These are phyloP conservation scores for Panulirus ornatus DNA, from an alignment of 1,140 invertebrate species.

Conservation along the genomic window DNA sequence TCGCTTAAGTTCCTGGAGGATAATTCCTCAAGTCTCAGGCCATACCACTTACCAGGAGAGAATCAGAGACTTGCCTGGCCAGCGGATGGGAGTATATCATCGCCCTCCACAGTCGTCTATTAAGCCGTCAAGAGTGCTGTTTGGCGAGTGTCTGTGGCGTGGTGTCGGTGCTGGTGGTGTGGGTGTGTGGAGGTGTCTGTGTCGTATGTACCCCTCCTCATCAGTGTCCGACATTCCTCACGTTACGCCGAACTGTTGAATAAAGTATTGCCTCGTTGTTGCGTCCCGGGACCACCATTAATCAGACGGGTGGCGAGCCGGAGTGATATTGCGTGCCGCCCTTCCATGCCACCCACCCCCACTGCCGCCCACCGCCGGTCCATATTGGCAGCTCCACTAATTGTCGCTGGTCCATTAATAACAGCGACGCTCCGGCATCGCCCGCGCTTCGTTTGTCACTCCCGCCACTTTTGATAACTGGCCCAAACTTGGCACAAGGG, in stretches of 20 bases:
- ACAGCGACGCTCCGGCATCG: constrained; percentile 58
- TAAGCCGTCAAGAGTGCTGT: too few species aligned
- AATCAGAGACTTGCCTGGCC: too few species aligned
- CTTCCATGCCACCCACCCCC: background rate
- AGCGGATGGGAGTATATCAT: too few species aligned
- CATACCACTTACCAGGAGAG: too few species aligned
- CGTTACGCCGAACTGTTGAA: background rate
- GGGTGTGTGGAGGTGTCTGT: too few species aligned
- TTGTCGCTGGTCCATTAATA: constrained; percentile 62
- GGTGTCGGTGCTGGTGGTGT: too few species aligned
- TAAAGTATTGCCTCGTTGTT: background rate
- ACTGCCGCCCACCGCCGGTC: background rate
- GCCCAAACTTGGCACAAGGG: constrained; percentile 50
- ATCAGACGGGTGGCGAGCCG: constrained; percentile 24
- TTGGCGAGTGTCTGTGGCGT: too few species aligned
- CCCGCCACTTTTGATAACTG: constrained; percentile 48
- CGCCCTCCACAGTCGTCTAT: too few species aligned
- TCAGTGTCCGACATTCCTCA: too few species aligned
- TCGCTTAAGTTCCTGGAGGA: too few species aligned
- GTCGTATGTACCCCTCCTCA: too few species aligned
- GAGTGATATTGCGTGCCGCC: constrained; percentile 12
- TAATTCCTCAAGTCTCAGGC: too few species aligned
- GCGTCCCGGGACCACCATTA: background rate
- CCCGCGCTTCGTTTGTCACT: constrained; percentile 57
- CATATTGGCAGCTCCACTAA: constrained; percentile 47